Conservation (phyloP, 2,113 vertebrate genomes). For the Psittacara wagleri region DNA sequence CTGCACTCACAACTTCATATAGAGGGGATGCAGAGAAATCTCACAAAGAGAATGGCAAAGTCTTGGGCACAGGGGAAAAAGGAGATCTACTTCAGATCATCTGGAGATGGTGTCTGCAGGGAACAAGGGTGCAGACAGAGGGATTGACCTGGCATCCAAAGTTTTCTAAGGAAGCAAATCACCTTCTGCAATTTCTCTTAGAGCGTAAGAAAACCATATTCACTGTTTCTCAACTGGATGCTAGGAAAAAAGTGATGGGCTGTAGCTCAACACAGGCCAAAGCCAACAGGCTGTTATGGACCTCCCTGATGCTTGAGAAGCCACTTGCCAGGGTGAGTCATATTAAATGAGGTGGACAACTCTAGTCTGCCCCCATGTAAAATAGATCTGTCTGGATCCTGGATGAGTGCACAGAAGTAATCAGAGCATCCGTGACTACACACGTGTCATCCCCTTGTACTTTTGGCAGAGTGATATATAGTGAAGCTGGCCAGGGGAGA, state of each 20-base stretch:
- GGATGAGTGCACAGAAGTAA: not conserved
- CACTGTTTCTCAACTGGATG: not conserved
- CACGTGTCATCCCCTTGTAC: not conserved
- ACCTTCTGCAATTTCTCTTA: not conserved
- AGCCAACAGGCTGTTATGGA: not conserved
- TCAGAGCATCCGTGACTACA: not conserved
- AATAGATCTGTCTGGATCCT: not conserved
- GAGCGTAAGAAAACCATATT: not conserved
- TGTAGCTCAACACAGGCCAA: not conserved
- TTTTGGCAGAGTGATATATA: not conserved
- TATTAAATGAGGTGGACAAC: not conserved
- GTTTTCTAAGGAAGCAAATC: not conserved
- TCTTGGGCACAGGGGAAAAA: not conserved
- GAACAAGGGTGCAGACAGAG: not conserved
- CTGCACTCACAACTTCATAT: not conserved
- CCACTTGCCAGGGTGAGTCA: not conserved
- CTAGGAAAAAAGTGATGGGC: not conserved
- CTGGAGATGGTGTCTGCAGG: not conserved
- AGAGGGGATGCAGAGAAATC: not conserved
- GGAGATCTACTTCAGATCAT: not conserved
- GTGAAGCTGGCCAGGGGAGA: not conserved
- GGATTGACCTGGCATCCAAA: not conserved
- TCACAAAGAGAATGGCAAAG: not conserved
- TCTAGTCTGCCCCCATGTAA: accelerated
- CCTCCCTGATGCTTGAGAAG: not conserved